These are phyloP conservation scores for Dorcus hopei DNA, from an alignment of 2,888 invertebrate genomes.

Conservation along the genomic window DNA sequence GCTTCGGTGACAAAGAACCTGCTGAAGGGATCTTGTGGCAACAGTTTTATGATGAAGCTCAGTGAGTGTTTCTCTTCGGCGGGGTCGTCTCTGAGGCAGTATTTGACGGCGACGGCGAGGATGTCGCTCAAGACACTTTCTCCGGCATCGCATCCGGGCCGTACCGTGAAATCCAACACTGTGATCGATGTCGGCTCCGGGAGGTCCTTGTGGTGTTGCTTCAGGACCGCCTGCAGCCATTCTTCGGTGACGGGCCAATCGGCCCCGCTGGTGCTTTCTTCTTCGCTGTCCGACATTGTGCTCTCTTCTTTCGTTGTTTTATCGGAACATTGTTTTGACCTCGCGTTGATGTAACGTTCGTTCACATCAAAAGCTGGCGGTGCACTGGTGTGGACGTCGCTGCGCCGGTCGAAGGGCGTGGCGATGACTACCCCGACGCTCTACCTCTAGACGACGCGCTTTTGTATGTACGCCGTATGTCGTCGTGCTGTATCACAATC, in stretches of 20 bases:
- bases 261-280: conserved; percentile 47
- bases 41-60: conserved; percentile 68
- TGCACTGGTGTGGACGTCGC: conserved; percentile 10
- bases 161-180: conserved; percentile 54
- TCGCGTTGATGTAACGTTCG: too few relatives aligned
- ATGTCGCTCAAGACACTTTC: conserved; percentile 76
- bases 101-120: conserved; percentile 70
- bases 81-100: conserved; percentile 48
- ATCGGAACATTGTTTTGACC: conserved; percentile 4
- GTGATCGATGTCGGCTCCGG: conserved; percentile 40
- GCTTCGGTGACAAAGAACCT: conserved; percentile 78
- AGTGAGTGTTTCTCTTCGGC: conserved; percentile 38
- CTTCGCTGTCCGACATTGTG: conserved; percentile 55
- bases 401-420: conserved; percentile 26
- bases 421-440: conserved; percentile 46
- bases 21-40: conserved; percentile 76
- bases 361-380: too few relatives aligned
- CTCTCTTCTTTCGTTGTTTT: conserved; percentile 39
- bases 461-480: conserved; percentile 44
- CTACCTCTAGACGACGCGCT: conserved; percentile 50
- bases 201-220: conserved; percentile 49
- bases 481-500: conserved; percentile 40
- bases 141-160: conserved; percentile 61
- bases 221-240: conserved; percentile 55
- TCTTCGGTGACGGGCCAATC: conserved; percentile 57